phyloP scores from a whole-genome alignment of 2,888 invertebrate species.

The Caenorhabditis sp. region DNA sequence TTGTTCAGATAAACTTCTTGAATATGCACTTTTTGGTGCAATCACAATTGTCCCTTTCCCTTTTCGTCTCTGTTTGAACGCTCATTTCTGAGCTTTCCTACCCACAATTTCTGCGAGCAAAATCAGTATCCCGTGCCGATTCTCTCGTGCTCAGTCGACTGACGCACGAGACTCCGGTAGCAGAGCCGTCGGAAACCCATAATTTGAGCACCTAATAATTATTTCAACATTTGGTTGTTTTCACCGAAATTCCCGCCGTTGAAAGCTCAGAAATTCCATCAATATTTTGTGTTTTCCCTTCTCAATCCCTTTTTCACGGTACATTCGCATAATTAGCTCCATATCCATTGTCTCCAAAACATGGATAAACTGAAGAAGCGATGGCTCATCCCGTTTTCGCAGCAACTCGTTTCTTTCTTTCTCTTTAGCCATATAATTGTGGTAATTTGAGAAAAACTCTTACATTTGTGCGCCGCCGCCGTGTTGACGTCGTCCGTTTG shows the following conservation, averaged over 20 bases:
- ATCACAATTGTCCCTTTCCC: too few relatives aligned
- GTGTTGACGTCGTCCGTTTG: slow-evolving; percentile 51
- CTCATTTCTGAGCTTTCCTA: too few relatives aligned
- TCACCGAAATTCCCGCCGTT: slow-evolving; percentile 13
- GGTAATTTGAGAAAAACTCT: slow-evolving; percentile 56
- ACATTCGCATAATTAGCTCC: slow-evolving; percentile 31
- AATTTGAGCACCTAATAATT: slow-evolving; percentile 31
- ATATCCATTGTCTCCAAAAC: slow-evolving; percentile 9
- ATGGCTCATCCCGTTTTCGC: too few relatives aligned
- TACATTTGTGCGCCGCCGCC: slow-evolving; percentile 31
- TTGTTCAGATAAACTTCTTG: too few relatives aligned
- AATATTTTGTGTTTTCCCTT: slow-evolving; percentile 1
- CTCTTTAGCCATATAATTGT: slow-evolving; percentile 39
- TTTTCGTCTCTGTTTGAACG: too few relatives aligned
- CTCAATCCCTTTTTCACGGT: slow-evolving; percentile 5
- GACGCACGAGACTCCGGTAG: too few relatives aligned
- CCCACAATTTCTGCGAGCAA: too few relatives aligned
- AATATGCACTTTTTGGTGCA: too few relatives aligned
- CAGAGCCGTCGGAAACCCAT: not conserved
- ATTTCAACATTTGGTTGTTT: slow-evolving; percentile 37
- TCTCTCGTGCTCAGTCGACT: too few relatives aligned
- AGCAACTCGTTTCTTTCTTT: slow-evolving; percentile 3
- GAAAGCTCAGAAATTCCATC: slow-evolving; percentile 40
- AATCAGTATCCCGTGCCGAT: too few relatives aligned
- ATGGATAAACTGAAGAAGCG: slow-evolving; percentile 1